These are phyloP conservation scores for Eciton burchellii DNA, from an alignment of 1,140 invertebrate genomes.

Conservation along the genomic window DNA sequence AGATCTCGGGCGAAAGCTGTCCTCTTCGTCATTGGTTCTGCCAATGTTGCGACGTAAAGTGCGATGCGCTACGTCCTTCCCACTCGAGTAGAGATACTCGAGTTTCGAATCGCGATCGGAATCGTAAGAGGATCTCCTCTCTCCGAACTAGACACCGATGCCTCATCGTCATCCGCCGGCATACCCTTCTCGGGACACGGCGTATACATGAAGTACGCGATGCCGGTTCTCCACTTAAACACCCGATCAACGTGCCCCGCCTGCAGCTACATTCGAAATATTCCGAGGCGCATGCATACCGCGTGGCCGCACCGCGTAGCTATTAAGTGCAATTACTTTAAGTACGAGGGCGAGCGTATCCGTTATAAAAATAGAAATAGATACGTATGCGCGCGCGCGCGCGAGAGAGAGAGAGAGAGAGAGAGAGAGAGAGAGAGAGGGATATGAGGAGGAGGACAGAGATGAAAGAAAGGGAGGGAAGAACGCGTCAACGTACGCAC, in stretches of 20 bases:
- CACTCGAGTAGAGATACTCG: too few species aligned
- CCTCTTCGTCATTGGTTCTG: neutral
- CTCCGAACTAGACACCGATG: too few species aligned
- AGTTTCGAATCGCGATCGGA: too few species aligned
- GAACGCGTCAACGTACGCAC: neutral
- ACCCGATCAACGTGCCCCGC: conserved; percentile 46
- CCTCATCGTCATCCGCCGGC: too few species aligned
- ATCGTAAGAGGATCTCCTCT: too few species aligned
- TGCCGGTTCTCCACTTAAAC: conserved; percentile 43
- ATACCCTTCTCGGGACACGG: neutral
- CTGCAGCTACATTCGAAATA: conserved; percentile 54
- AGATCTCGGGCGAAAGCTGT: conserved; percentile 15
- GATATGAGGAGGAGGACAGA: neutral
- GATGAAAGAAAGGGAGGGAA: neutral
- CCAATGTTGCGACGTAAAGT: too few species aligned
- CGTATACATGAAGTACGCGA: conserved; percentile 30
- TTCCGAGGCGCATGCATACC: conserved; percentile 26
- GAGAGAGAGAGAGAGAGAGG: neutral
- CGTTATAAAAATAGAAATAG: conserved; percentile 69
- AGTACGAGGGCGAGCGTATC: conserved; percentile 54
- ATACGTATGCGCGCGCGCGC: conserved; percentile 13
- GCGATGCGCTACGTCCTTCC: too few species aligned
- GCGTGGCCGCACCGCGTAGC: conserved; percentile 44
- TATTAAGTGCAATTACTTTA: conserved; percentile 71
- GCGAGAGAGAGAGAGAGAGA: neutral